Evolutionary conservation across 1,140 invertebrate genomes (phyloP).

Genomic region (Parapsyche elsis): DNA sequence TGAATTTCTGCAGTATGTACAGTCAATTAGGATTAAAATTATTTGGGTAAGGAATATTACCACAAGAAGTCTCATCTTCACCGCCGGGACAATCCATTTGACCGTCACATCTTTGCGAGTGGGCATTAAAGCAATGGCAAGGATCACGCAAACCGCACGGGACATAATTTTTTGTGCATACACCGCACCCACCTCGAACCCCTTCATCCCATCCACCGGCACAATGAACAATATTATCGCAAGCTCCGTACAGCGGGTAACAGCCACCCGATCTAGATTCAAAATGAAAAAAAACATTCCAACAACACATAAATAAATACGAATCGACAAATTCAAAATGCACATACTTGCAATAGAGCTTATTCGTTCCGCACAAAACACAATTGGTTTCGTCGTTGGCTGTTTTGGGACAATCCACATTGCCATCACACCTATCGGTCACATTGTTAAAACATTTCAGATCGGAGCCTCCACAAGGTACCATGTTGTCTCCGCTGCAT

Average conservation of each 20-base stretch:
- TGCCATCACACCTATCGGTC: slow-evolving; percentile 45
- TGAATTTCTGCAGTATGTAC: not conserved
- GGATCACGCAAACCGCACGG: slow-evolving; percentile 47
- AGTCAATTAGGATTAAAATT: not conserved
- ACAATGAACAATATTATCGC: slow-evolving; percentile 49
- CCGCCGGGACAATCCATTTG: slow-evolving; percentile 53
- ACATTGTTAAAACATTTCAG: slow-evolving; percentile 50
- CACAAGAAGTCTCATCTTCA: slow-evolving; percentile 50
- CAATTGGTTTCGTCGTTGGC: slow-evolving; percentile 48
- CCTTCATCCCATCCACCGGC: slow-evolving; percentile 52
- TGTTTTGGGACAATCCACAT: slow-evolving; percentile 39
- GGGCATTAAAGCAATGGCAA: slow-evolving; percentile 48
- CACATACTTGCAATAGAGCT: slow-evolving; percentile 53
- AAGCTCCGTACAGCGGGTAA: slow-evolving; percentile 47
- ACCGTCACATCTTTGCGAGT: slow-evolving; percentile 48
- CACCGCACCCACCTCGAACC: slow-evolving; percentile 36
- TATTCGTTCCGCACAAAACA: slow-evolving; percentile 48
- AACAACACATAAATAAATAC: not conserved
- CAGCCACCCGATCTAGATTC: slow-evolving; percentile 46
- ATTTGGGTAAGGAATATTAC: too few species aligned
- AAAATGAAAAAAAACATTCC: not conserved
- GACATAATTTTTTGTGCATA: slow-evolving; percentile 38
- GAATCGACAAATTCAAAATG: not conserved
- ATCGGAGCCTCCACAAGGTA: slow-evolving; percentile 50
- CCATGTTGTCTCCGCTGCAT: slow-evolving; percentile 49